These are phyloP conservation scores for Dasypogon diadema DNA, from an alignment of 2,888 invertebrate species.

Conservation along the genomic window DNA sequence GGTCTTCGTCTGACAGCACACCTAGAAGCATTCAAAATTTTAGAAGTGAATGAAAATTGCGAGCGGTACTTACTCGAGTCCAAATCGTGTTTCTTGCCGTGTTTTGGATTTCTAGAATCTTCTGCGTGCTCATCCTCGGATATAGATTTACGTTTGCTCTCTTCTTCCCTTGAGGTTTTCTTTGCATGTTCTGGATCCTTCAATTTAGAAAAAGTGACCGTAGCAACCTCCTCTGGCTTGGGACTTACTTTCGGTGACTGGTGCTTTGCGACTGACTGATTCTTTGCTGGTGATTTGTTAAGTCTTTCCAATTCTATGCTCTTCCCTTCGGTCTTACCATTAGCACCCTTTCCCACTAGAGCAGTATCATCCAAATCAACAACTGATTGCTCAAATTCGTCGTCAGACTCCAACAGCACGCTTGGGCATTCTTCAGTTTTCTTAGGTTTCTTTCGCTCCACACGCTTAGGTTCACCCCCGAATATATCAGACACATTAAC, in stretches of 20 bases:
- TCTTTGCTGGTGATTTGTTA: neutral
- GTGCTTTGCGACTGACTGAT: constrained; percentile 45
- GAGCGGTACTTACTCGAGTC: constrained; percentile 61
- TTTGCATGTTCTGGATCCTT: constrained; percentile 9
- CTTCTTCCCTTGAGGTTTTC: too few species aligned
- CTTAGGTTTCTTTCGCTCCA: constrained; percentile 69
- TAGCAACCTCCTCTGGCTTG: neutral
- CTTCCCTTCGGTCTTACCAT: constrained; percentile 18
- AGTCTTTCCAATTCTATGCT: too few species aligned
- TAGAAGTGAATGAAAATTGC: too few species aligned
- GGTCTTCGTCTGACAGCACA: constrained; percentile 73
- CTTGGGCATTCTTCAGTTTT: constrained; percentile 62
- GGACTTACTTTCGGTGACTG: neutral
- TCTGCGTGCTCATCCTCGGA: too few species aligned
- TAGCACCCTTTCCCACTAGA: constrained; percentile 41
- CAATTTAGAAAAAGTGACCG: too few species aligned
- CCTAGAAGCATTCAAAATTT: constrained; percentile 57
- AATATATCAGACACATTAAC: constrained; percentile 72
- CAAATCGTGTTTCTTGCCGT: constrained; percentile 58
- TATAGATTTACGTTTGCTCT: too few species aligned
- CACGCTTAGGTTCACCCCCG: constrained; percentile 73
- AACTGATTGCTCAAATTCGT: constrained; percentile 73
- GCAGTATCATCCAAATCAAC: constrained; percentile 61
- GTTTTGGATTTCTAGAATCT: too few species aligned
- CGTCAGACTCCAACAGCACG: constrained; percentile 68